Conservation (phyloP, 2,113 vertebrate genomes). For the Tricholaema leucomelas region DNA sequence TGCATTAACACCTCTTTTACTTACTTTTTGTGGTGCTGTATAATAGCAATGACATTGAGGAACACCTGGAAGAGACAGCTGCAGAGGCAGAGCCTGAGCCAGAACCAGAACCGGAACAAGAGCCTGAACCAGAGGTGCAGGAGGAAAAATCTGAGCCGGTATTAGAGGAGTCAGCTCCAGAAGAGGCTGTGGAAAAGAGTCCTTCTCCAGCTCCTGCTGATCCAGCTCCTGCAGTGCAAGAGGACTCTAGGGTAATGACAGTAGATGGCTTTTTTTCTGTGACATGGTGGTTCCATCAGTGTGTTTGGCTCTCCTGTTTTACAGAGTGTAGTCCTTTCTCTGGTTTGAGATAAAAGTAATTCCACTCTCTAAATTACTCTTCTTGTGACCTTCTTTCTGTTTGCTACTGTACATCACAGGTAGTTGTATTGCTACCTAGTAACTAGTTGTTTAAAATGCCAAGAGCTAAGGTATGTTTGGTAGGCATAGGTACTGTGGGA, state of each 20-base stretch:
- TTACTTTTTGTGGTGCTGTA: background rate
- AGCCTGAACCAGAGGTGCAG: slow-evolving; percentile 77
- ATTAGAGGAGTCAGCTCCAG: slow-evolving; percentile 69
- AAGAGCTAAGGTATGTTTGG: background rate
- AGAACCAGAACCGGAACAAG: slow-evolving; percentile 83
- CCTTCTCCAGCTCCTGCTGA: slow-evolving; percentile 84
- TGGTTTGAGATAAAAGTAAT: background rate
- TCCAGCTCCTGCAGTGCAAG: slow-evolving; percentile 79
- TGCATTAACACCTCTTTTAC: background rate
- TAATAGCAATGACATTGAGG: slow-evolving; percentile 86
- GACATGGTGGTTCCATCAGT: background rate
- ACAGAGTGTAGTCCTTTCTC: background rate
- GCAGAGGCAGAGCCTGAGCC: slow-evolving; percentile 83
- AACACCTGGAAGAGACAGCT: slow-evolving; percentile 83
- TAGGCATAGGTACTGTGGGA: background rate
- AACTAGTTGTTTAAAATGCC: background rate
- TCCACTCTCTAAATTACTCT: background rate
- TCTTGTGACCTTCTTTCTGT: background rate
- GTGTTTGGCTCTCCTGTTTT: background rate
- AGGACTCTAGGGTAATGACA: slow-evolving; percentile 85
- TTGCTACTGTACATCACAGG: background rate
- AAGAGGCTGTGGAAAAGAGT: slow-evolving; percentile 83
- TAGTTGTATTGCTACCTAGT: background rate
- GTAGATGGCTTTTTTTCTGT: background rate
- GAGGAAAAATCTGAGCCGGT: slow-evolving; percentile 78